These are phyloP conservation scores for Aphelenchoides avenae DNA, from an alignment of 1,140 invertebrate genomes.

Conservation along the genomic window DNA sequence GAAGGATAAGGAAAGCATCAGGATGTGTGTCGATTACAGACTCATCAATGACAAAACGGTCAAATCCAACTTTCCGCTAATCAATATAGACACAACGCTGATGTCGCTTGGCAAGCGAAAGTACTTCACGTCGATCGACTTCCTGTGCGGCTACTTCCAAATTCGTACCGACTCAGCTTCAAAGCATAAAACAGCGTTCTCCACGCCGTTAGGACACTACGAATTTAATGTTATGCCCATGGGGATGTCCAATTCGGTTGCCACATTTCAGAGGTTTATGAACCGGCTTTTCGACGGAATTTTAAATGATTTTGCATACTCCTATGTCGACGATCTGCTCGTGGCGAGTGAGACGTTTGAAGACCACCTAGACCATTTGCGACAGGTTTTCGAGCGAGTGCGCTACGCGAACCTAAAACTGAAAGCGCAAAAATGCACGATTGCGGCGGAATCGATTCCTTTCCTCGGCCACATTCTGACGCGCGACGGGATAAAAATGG, in stretches of 20 bases:
- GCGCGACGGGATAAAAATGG: slow-evolving; percentile 23
- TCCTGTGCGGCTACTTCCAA: slow-evolving; percentile 33
- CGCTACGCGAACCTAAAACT: slow-evolving; percentile 43
- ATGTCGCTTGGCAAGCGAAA: slow-evolving; percentile 46
- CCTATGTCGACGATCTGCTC: slow-evolving; percentile 64
- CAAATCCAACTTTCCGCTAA: slow-evolving; percentile 64
- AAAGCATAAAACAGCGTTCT: slow-evolving; percentile 39
- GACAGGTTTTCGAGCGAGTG: slow-evolving; percentile 41
- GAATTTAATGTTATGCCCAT: slow-evolving; percentile 62
- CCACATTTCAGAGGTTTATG: slow-evolving; percentile 64
- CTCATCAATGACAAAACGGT: slow-evolving; percentile 60
- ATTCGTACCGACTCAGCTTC: slow-evolving; percentile 19
- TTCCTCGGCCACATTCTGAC: slow-evolving; percentile 34
- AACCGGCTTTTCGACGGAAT: slow-evolving; percentile 56
- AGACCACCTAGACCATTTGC: slow-evolving; percentile 50
- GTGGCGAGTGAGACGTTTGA: slow-evolving; percentile 37
- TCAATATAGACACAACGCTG: slow-evolving; percentile 62
- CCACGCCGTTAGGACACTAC: slow-evolving; percentile 50
- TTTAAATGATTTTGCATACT: slow-evolving; percentile 35
- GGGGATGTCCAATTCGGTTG: slow-evolving; percentile 60
- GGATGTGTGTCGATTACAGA: slow-evolving; percentile 63
- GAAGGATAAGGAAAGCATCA: slow-evolving; percentile 60
- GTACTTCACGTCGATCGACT: slow-evolving; percentile 59
- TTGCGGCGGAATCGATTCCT: slow-evolving; percentile 32
- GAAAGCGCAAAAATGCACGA: slow-evolving; percentile 47